Base-by-base conservation (phyloP, 1,140 invertebrate species). In the Vollenhovia emeryi region DNA sequence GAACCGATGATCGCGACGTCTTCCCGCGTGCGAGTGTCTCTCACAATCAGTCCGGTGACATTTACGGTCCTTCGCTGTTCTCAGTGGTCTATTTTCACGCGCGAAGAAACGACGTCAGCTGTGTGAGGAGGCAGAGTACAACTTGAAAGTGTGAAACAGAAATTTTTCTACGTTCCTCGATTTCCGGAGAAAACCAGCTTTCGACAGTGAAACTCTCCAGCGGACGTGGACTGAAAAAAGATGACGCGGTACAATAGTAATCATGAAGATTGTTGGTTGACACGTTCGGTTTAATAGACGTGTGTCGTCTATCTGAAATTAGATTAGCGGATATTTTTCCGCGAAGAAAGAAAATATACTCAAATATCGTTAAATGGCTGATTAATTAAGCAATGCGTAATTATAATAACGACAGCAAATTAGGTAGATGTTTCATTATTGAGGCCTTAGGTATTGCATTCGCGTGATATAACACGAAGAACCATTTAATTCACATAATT, bases 321-420 rank as follows among this genome's bases (percentile, higher is more conserved):
- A 66, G 52, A 36, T 52, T 40, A 30, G 21, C 15, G n/a, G 8
- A 48, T 7, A 48, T 52, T 66, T 52, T 66, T 18, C 15, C n/a
- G 18, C 15, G 0, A 52, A 36, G 21, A 62, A 3, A 30, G 9
- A 78, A 69, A 71, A 13, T 13, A 4, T 30, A 15, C 3, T 33
- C 24, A 45, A 21, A 62, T 78, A 27, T 24, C 50, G 4, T 36
- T 1, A 36, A 50, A 71, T 69, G 57, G 71, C n/a, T 43, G 66
- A 59, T 45, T 71, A 73, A 82, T 82, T 73, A 82, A 55, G 2
- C 9, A 13, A 13, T 3, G 0, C 15, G 18, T 82, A 73, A 82
- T 82, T 82, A 82, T 82, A 82, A 71, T 82, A 79, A 30, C 36
- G 9, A 80, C 3, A 18, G n/a, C 15, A 69, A 80, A 80, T 69